A percentile compares a stretch with the other conserved stretches of the same genome.
These are phyloP conservation scores for Lates calcarifer DNA, from an alignment of 2,113 vertebrate species.

Conservation along the genomic window DNA sequence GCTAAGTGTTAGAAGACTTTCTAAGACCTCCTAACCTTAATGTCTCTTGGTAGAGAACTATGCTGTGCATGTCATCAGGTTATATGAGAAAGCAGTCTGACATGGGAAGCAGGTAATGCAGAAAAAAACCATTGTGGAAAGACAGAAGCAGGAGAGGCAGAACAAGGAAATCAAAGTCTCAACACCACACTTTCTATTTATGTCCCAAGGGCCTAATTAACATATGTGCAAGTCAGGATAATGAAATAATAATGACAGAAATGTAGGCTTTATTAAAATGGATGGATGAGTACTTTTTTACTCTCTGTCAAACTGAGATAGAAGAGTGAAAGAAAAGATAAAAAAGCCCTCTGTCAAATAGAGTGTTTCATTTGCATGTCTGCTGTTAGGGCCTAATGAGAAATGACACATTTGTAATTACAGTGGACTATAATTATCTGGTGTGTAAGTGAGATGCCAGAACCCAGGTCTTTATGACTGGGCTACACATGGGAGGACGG, in stretches of 20 bases:
- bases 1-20: neutral
- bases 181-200: slow-evolving; percentile 28
- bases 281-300: slow-evolving; percentile 35
- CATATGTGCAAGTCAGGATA: slow-evolving; percentile 59
- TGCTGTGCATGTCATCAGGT: neutral
- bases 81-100: neutral
- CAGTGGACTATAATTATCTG: slow-evolving; percentile 77
- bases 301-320: slow-evolving; percentile 42
- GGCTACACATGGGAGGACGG: neutral
- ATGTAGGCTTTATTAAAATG: slow-evolving; percentile 51
- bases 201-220: slow-evolving; percentile 49
- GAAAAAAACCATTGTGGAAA: neutral
- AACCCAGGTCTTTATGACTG: slow-evolving; percentile 50
- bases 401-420: slow-evolving; percentile 82
- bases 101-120: neutral
- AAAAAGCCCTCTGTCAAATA: slow-evolving; percentile 43
- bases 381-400: slow-evolving; percentile 73
- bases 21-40: neutral
- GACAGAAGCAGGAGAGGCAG: slow-evolving; percentile 10
- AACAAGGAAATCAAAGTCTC: slow-evolving; percentile 33
- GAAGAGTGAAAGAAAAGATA: slow-evolving; percentile 35
- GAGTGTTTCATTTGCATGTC: slow-evolving; percentile 69
- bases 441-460: slow-evolving; percentile 73
- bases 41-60: neutral
- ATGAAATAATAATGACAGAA: slow-evolving; percentile 57